Base-by-base conservation (phyloP, 2,113 vertebrate species). In the Poicephalus gulielmi region DNA sequence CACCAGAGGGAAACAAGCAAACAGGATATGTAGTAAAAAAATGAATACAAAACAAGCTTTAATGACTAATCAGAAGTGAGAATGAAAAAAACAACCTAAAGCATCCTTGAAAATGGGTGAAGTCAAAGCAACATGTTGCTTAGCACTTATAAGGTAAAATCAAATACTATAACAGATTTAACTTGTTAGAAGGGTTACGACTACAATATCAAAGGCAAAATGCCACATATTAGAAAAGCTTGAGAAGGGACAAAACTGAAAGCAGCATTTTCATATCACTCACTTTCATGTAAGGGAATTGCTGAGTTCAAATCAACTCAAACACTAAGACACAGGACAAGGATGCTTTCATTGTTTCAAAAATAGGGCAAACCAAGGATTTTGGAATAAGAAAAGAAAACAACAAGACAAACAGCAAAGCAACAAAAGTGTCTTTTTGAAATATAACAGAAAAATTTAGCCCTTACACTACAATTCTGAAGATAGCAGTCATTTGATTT, bases 261-360 rank as follows among this genome's bases (percentile, higher is more conserved):
- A 57, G 4, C 3, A 1, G 0, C 13, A 15, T 43, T 82, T 89
- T 74, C 3, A 2, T 37, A 71, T 10, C 10, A 70, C 11, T 37
- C 17, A 1, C 17, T 85, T 83, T 86, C 6, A 19, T 25, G 35
- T 5, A 35, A 57, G 31, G n/a, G 81, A 83, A 9, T 16, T 47
- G 11, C 0, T 50, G 53, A 27, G 9, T 73, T 76, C 63, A 41
- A 73, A 94, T 39, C n/a, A 82, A 49, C 22, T 41, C n/a, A 64
- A 7, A 3, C 37, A 71, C 30, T 43, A 64, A 68, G 28, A 62
- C 43, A 59, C 0, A 23, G 30, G 80, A 66, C 9, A 28, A 39
- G 30, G 24, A 25, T 47, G 7, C 43, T 74, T 66, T n/a, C 9
- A 30, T 30, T 68, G 33, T 50, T 85, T 33, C 28, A 84, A 91